Conservation (phyloP, 2,797 vertebrate genomes). For the Acestrorhynchus altus region DNA sequence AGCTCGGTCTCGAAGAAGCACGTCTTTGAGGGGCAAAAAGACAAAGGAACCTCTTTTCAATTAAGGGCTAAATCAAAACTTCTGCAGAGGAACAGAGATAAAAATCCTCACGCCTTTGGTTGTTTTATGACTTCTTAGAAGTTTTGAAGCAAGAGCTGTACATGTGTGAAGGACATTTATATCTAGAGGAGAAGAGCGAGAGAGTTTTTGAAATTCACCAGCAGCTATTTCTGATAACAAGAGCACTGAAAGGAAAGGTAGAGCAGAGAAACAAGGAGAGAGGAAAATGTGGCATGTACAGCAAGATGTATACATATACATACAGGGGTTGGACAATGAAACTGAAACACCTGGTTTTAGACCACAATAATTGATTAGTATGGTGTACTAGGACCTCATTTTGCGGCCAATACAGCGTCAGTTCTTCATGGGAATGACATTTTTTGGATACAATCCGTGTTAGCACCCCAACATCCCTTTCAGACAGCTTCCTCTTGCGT, state of each 20-base stretch:
- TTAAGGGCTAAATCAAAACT: slow-evolving; percentile 2
- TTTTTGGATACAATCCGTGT: too few relatives aligned
- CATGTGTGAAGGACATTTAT: slow-evolving; percentile 36
- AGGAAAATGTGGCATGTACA: slow-evolving; percentile 26
- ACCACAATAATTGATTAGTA: too few relatives aligned
- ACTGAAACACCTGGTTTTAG: too few relatives aligned
- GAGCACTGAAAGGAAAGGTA: slow-evolving; percentile 26
- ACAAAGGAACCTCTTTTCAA: slow-evolving; percentile 24
- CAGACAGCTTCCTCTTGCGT: too few relatives aligned
- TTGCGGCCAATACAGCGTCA: too few relatives aligned
- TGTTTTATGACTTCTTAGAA: slow-evolving; percentile 29
- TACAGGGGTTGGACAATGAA: too few relatives aligned
- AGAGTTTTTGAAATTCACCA: slow-evolving; percentile 34
- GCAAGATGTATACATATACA: neutral
- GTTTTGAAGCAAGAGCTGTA: slow-evolving; percentile 5
- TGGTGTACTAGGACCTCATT: too few relatives aligned
- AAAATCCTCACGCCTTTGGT: slow-evolving; percentile 26
- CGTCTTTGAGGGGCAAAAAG: slow-evolving; percentile 9
- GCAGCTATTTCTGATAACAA: slow-evolving; percentile 45
- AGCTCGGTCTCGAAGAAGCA: neutral
- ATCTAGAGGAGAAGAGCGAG: slow-evolving; percentile 28
- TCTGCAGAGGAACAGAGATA: slow-evolving; percentile 3
- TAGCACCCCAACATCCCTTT: too few relatives aligned
- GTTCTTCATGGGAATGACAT: too few relatives aligned
- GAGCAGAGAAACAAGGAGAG: slow-evolving; percentile 16